These are phyloP conservation scores for Amphilophus citrinellus DNA, from an alignment of 2,113 vertebrate species.

Conservation along the genomic window DNA sequence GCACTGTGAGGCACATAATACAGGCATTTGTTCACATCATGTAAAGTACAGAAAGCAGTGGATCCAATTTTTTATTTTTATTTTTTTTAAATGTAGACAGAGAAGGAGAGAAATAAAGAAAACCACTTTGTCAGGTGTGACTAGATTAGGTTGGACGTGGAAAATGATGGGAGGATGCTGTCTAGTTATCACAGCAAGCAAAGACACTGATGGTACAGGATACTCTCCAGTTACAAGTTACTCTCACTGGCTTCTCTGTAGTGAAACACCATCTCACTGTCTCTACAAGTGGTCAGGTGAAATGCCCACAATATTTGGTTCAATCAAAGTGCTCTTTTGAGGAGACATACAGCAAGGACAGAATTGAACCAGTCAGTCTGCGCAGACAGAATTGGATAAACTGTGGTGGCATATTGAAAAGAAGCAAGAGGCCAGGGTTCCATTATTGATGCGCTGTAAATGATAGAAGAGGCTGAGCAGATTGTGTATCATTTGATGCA, in stretches of 20 bases:
- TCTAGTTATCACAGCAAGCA: background rate
- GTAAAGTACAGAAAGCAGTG: constrained; percentile 36
- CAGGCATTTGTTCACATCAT: constrained; percentile 41
- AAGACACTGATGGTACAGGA: constrained; percentile 1
- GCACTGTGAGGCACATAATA: constrained; percentile 64
- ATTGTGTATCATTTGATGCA: constrained; percentile 82
- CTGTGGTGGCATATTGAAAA: constrained; percentile 58
- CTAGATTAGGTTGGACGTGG: background rate
- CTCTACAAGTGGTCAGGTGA: constrained; percentile 16
- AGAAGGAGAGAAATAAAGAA: background rate
- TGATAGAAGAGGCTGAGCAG: constrained; percentile 83
- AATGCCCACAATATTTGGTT: background rate
- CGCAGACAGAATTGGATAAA: constrained; percentile 46
- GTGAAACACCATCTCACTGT: background rate
- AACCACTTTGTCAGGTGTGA: background rate
- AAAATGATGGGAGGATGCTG: background rate
- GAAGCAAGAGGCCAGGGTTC: constrained; percentile 65
- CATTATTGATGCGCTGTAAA: constrained; percentile 86
- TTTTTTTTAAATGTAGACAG: background rate
- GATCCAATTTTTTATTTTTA: background rate
- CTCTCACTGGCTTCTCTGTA: constrained; percentile 25
- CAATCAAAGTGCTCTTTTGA: background rate
- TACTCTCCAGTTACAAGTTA: constrained; percentile 9
- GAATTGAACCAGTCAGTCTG: constrained; percentile 23
- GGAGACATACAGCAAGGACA: background rate